Conservation (phyloP, 2,113 vertebrate genomes). For the Stercorarius parasiticus region DNA sequence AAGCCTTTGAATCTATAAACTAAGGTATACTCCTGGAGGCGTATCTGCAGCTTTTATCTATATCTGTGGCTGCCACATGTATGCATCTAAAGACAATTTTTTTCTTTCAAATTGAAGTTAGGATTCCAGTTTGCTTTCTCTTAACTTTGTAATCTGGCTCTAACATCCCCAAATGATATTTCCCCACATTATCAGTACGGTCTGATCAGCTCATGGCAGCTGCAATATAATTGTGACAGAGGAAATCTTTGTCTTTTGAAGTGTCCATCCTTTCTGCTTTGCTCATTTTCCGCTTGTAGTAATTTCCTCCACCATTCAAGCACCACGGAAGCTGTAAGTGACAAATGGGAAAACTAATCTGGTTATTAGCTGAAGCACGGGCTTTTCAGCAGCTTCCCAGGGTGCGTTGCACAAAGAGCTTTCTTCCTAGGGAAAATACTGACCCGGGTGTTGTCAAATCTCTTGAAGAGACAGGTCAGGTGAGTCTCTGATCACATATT, state of each 20-base stretch:
- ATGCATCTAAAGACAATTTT: neutral
- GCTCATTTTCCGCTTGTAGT: neutral
- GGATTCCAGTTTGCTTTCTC: neutral
- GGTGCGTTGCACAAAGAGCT: neutral
- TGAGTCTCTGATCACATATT: neutral
- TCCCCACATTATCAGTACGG: neutral
- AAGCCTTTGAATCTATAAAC: neutral
- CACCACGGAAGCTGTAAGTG: neutral
- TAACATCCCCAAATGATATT: neutral
- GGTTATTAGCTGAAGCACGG: neutral
- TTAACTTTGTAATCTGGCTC: neutral
- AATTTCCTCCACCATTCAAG: neutral
- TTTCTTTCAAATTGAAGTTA: neutral
- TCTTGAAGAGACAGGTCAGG: conserved; percentile 26
- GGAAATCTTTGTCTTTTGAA: conserved; percentile 8
- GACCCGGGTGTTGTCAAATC: neutral
- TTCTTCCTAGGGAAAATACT: neutral
- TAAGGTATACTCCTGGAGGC: neutral
- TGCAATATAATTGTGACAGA: neutral
- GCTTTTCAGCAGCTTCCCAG: neutral
- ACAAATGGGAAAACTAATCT: neutral
- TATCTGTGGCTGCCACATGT: neutral
- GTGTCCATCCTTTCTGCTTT: neutral
- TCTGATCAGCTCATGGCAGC: neutral
- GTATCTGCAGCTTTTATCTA: conserved; percentile 3